Conservation (phyloP, 1,140 invertebrate genomes). For the Tetramorium alpestre region DNA sequence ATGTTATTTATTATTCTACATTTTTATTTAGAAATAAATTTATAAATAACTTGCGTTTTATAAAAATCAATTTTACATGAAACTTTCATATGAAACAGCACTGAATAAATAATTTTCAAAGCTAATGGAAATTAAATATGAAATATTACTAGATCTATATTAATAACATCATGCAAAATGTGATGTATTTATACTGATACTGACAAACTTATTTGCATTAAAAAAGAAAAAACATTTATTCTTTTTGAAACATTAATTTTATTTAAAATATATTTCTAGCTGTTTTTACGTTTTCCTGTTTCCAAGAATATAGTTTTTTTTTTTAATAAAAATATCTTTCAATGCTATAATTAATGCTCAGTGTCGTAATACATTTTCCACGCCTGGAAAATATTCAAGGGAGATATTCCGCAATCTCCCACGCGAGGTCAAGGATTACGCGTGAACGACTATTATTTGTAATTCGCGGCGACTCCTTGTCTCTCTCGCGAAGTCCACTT, state of each 20-base stretch:
- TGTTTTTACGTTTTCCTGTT: not conserved
- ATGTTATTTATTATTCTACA: not conserved
- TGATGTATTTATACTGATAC: not conserved
- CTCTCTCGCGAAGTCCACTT: constrained; percentile 26
- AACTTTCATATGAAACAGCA: not conserved
- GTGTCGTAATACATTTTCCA: not conserved
- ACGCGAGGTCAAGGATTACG: constrained; percentile 62
- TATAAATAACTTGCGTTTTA: not conserved
- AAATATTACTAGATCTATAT: not conserved
- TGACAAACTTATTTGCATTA: not conserved
- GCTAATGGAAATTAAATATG: not conserved
- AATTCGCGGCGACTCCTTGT: constrained; percentile 41
- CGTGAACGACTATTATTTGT: constrained; percentile 53
- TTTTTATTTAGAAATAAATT: not conserved
- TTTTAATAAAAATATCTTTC: not conserved
- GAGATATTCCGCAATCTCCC: constrained; percentile 16
- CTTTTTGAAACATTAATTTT: not conserved
- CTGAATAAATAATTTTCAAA: constrained; percentile 1
- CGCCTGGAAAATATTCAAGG: constrained; percentile 31
- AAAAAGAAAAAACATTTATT: not conserved
- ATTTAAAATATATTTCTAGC: not conserved
- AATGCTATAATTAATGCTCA: not conserved
- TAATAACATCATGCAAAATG: not conserved
- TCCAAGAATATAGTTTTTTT: not conserved
- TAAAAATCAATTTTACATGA: not conserved